phyloP scores from a whole-genome alignment of 2,888 invertebrate species.

The Protodeltote pygarga region DNA sequence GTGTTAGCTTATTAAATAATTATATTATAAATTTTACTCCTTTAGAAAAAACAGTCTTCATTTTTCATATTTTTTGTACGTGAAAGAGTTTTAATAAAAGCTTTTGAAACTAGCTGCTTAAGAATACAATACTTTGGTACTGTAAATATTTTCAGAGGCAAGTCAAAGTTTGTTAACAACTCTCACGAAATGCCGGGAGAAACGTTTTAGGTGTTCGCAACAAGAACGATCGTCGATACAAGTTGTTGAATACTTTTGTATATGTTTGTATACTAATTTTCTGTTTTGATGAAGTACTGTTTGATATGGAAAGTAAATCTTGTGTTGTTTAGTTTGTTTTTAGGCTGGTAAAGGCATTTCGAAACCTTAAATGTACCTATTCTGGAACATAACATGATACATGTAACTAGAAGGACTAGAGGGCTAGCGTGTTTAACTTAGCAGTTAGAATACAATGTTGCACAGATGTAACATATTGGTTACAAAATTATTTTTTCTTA shows the following conservation, averaged over 20 bases:
- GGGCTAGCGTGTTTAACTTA: too few relatives aligned
- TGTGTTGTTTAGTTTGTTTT: not conserved
- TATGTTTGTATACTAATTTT: slow-evolving; percentile 1
- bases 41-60: not conserved
- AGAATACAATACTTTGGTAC: slow-evolving; percentile 25
- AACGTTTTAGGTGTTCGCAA: slow-evolving; percentile 26
- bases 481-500: too few relatives aligned
- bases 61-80: too few relatives aligned
- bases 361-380: too few relatives aligned
- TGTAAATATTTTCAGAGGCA: slow-evolving; percentile 33
- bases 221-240: slow-evolving; percentile 11
- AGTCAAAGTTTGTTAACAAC: slow-evolving; percentile 22
- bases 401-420: too few relatives aligned
- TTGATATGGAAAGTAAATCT: not conserved
- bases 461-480: too few relatives aligned
- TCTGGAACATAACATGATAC: too few relatives aligned
- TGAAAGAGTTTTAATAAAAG: slow-evolving; percentile 6
- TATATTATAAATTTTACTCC: too few relatives aligned
- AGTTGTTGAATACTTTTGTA: slow-evolving; percentile 16
- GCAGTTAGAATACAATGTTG: too few relatives aligned
- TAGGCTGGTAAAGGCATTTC: not conserved
- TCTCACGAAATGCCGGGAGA: slow-evolving; percentile 15
- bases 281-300: not conserved
- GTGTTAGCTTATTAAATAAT: too few relatives aligned
- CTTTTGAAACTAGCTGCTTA: slow-evolving; percentile 12